Base-by-base conservation (phyloP, 2,113 vertebrate genomes). In the Psettodes erumei region DNA sequence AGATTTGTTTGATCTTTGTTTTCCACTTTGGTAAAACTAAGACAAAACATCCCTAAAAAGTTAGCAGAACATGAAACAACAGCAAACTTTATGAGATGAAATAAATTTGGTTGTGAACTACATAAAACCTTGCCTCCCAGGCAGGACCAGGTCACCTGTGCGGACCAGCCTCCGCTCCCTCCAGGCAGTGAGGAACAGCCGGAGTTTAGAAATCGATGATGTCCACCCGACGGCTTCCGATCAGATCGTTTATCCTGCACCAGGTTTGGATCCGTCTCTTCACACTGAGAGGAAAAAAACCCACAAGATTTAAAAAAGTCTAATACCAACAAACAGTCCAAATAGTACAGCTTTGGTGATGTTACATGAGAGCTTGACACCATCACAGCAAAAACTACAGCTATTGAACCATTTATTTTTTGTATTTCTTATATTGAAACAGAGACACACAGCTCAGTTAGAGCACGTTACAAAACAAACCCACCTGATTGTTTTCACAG, bases 151-250 rank as follows among this genome's bases (percentile, higher is more conserved):
- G 32, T 78, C 85, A 0, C 87, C 89, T 23, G 45, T 80, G 50
- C 32, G 71, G 37, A 93, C 90, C 64, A 93, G 92, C 82, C 90
- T 93, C 32, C 87, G 90, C 59, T 91, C 91, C 15, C 88, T 93
- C 10, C 90, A 92, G 78, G 91, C 88, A 19, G 80, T 91, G 0
- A 81, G 90, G 62, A 90, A 90, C 78, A 92, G 90, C 54, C 58
- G 87, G 5, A 89, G 83, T 59, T 67, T 90, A 38, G 89, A 92
- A 16, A 65, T 4, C 0, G 69, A 91, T 0, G 61, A 86, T 50
- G 42, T 11, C 58, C 50, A 40, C 9, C 30, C 71, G n/a, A n/a
- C n/a, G n/a, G n/a, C n/a, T 62, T 35, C 61, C 23, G 71, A 79
- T 19, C 82, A 79, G 42, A 55, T 23, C 48, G 2, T 19, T 10